A percentile compares a stretch with the other conserved stretches of the same genome.
phyloP scores from a whole-genome alignment of 1,140 invertebrate species.

The Hyles vespertilio region DNA sequence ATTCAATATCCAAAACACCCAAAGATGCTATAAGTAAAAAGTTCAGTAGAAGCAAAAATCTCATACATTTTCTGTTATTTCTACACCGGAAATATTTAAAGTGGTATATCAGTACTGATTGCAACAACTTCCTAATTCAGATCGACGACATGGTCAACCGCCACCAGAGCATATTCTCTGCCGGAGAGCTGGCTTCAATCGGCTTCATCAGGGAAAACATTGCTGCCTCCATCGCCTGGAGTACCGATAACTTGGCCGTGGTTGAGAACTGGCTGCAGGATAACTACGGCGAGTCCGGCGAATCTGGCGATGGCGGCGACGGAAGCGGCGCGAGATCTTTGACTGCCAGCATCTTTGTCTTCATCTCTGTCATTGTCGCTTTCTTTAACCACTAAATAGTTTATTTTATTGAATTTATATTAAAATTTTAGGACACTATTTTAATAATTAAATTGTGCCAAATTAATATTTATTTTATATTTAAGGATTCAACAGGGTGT shows the following conservation, averaged over 20 bases:
- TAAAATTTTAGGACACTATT: too few species aligned
- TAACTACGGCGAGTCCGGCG: slow-evolving; percentile 26
- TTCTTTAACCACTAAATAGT: slow-evolving; percentile 11
- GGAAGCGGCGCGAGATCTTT: slow-evolving; percentile 30
- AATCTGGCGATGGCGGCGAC: too few species aligned
- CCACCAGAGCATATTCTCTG: slow-evolving; percentile 43
- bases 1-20: too few species aligned
- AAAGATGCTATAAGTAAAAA: too few species aligned
- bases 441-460: too few species aligned
- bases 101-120: not conserved
- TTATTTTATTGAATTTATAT: too few species aligned
- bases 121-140: slow-evolving; percentile 22
- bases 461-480: too few species aligned
- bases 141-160: slow-evolving; percentile 35
- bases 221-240: slow-evolving; percentile 50
- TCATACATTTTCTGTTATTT: too few species aligned
- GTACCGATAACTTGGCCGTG: slow-evolving; percentile 25
- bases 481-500: too few species aligned
- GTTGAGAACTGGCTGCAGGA: slow-evolving; percentile 47
- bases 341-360: slow-evolving; percentile 42
- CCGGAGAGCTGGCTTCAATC: slow-evolving; percentile 50
- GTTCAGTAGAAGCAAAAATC: too few species aligned
- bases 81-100: too few species aligned
- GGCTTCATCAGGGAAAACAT: slow-evolving; percentile 54
- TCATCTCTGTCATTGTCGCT: slow-evolving; percentile 39